These are phyloP conservation scores for Pandemis corylana DNA, from an alignment of 2,888 invertebrate species.

Conservation along the genomic window DNA sequence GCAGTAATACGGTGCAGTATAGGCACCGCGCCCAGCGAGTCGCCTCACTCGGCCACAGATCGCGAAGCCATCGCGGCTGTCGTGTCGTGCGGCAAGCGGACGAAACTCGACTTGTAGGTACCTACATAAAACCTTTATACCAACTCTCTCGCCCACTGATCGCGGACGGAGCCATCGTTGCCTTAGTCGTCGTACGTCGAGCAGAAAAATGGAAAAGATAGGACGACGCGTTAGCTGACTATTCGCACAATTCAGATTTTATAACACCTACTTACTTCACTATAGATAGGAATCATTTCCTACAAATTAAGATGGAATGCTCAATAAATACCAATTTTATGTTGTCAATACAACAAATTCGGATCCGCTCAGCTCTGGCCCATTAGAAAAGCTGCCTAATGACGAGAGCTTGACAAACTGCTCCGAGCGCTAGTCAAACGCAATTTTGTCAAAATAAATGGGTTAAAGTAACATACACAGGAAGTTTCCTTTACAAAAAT, in stretches of 20 bases:
- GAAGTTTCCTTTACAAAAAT: constrained; percentile 5
- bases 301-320: too few relatives aligned
- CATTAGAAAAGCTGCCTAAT: too few relatives aligned
- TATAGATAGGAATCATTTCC: too few relatives aligned
- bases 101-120: too few relatives aligned
- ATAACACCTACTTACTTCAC: too few relatives aligned
- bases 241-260: constrained; percentile 85
- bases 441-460: not conserved
- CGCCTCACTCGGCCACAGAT: constrained; percentile 71
- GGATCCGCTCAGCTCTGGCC: too few relatives aligned
- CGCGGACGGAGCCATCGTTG: constrained; percentile 73
- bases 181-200: constrained; percentile 71
- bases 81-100: constrained; percentile 74
- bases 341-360: too few relatives aligned
- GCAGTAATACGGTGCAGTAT: too few relatives aligned
- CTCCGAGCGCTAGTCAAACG: not conserved
- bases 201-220: constrained; percentile 78
- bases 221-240: constrained; percentile 87
- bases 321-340: too few relatives aligned
- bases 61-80: constrained; percentile 79
- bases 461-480: not conserved
- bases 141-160: constrained; percentile 49
- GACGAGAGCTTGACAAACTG: too few relatives aligned
- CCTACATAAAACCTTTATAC: too few relatives aligned
- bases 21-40: constrained; percentile 81